phyloP scores from a whole-genome alignment of 2,888 invertebrate species.

The Galeopsomyia nigrocyanea region DNA sequence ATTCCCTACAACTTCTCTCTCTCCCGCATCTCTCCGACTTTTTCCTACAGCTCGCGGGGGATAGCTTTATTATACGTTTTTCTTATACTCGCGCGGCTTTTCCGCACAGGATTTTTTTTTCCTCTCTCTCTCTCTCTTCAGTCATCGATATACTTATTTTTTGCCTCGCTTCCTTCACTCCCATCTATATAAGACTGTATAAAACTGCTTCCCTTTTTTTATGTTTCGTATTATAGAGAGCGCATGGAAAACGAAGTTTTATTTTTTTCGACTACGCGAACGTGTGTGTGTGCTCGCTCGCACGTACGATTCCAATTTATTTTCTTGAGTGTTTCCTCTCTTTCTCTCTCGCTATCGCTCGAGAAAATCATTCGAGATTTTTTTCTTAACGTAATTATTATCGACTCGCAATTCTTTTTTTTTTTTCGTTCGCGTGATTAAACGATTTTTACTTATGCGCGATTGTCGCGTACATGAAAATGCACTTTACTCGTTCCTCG shows the following conservation, averaged over 20 bases:
- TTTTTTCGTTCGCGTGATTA: too few relatives aligned
- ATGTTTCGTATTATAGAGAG: slow-evolving; percentile 28
- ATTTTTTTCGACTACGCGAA: slow-evolving; percentile 34
- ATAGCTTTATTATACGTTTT: slow-evolving; percentile 28
- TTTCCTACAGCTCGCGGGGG: slow-evolving; percentile 16
- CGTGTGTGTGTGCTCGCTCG: slow-evolving; percentile 3
- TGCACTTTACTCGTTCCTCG: too few relatives aligned
- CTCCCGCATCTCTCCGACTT: slow-evolving; percentile 47
- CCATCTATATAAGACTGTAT: not conserved
- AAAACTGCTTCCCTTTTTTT: slow-evolving; percentile 24
- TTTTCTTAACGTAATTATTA: too few relatives aligned
- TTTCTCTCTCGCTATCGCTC: too few relatives aligned
- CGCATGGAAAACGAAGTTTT: slow-evolving; percentile 22
- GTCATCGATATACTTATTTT: too few relatives aligned
- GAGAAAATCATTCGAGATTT: too few relatives aligned
- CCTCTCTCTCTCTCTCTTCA: slow-evolving; percentile 4
- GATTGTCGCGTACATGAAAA: too few relatives aligned
- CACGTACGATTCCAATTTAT: too few relatives aligned
- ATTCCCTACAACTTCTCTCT: slow-evolving; percentile 54
- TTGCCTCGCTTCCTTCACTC: too few relatives aligned
- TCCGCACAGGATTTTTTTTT: not conserved
- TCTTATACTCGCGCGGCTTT: slow-evolving; percentile 18
- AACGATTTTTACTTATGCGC: too few relatives aligned
- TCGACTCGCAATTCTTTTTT: too few relatives aligned
- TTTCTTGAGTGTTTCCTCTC: too few relatives aligned